Base-by-base conservation (phyloP, 1,140 invertebrate genomes). In the Drosophila repletoides region DNA sequence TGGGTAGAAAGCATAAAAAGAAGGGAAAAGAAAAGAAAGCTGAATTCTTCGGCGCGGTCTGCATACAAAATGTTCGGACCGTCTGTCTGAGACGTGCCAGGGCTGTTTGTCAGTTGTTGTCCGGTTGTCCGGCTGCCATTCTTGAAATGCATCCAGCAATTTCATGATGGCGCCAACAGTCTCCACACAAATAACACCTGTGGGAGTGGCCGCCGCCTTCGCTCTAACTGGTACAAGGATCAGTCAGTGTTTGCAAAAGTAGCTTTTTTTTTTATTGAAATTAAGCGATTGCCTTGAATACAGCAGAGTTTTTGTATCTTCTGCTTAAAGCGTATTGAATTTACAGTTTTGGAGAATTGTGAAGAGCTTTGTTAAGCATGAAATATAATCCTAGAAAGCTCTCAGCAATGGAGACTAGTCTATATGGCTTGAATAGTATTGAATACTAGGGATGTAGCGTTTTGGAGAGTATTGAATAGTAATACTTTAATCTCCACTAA, bases 121-220 rank as follows among this genome's bases (percentile, higher is more conserved):
- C 6, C 10, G 17, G 22, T 19, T 41, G 43, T 19, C 12, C 12
- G n/a, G 24, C 17, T 31, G 49, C 10, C 33, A 15, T n/a, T 43
- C 17, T 48, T 14, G 63, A 66, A 66, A 45, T 24, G 46, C 38
- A 52, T 60, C 14, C 38, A 36, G 56, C 64, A 61, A 45, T 61
- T 67, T 61, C 22, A 60, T 67, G 58, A 22, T 43, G 17, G 21
- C 45, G 21, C 43, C 43, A 43, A 31, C 3, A 21, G 6, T 22
- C 19, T n/a, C 5, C 1, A n/a, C 17, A 17, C 36, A 53, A 68
- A 68, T 52, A 48, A 68, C 58, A 68, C 61, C 61, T 65, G 61
- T 65, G 61, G 61, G 53, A 59, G 61, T 26, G 24, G 19, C 28
- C 9, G 1, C 51, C 36, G 6, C 24, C n/a, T 10, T 5, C 4